Base-by-base conservation (phyloP, 2,797 vertebrate genomes). In the Enteromius afrohamiltoni region DNA sequence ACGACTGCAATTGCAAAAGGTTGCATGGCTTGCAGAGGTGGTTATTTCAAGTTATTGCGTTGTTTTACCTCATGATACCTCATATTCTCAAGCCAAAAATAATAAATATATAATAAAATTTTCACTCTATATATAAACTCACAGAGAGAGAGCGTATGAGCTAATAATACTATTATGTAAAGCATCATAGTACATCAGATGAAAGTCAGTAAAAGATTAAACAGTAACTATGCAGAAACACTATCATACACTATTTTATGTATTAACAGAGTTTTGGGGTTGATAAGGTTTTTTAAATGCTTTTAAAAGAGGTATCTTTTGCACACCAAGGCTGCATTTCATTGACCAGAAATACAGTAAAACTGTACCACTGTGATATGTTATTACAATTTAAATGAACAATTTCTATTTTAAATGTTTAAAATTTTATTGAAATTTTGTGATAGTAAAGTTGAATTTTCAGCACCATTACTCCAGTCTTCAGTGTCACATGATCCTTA, bases 1-100 rank as follows among this genome's bases (percentile, higher is more conserved):
- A 80, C 3, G 49, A 53, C 58, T 76, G 67, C 51, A 60, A 37
- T 76, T 76, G 67, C 37, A 47, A 45, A 71, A 47, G 17, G 23
- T 60, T 80, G 65, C 67, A 71, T 58, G 9, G 34, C 17, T 55
- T 29, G 2, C 14, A 58, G 74, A 29, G 29, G 21, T 26, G 29
- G 74, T 10, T 26, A n/a, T 76, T 40, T 76, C 74, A 9, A 58
- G 40, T 58, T 76, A 58, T 58, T 76, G 53, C 21, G 1, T 9
- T 9, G 51, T 26, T 76, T 76, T 26, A 58, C 74, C 31, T 76
- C 31, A 76, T 37, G 31, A 16, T 34, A 37, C 31, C 14, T 7
- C 10, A 74, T 11, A 74, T n/a, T 55, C 17, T 34, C 49, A 74
- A 53, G 29, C 9, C 10, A 47, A 42, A 68, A 16, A 51, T 6